phyloP scores from a whole-genome alignment of 2,797 vertebrate genomes.

The Poecilia wingei region DNA sequence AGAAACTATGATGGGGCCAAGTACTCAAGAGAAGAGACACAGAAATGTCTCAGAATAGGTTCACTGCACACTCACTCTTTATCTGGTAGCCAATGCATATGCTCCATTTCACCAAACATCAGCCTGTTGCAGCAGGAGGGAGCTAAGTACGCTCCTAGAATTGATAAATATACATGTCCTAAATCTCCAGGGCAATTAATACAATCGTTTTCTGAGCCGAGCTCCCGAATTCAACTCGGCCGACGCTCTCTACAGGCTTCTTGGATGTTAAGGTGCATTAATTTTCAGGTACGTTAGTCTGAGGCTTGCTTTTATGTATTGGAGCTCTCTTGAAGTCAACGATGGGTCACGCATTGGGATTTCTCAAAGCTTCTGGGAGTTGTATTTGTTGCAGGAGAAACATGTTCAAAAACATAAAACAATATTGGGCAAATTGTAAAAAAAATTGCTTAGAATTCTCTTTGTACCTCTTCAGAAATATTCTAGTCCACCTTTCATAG shows the following conservation, averaged over 20 bases:
- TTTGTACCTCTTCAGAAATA: background rate
- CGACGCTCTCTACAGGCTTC: slow-evolving; percentile 36
- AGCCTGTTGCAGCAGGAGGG: slow-evolving; percentile 56
- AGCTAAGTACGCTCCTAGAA: slow-evolving; percentile 26
- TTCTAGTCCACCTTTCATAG: background rate
- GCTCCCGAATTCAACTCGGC: slow-evolving; percentile 42
- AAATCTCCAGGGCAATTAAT: slow-evolving; percentile 68
- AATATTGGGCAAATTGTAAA: too few species aligned
- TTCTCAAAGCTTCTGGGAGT: slow-evolving; percentile 19
- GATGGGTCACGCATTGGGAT: slow-evolving; percentile 33
- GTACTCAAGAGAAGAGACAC: slow-evolving; percentile 37
- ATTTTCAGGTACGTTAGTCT: slow-evolving; percentile 53
- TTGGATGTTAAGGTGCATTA: slow-evolving; percentile 58
- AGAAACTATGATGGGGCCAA: slow-evolving; percentile 34
- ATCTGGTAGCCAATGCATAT: slow-evolving; percentile 59
- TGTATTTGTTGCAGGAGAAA: too few species aligned
- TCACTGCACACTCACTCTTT: slow-evolving; percentile 31
- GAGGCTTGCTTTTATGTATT: slow-evolving; percentile 55
- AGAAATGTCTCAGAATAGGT: slow-evolving; percentile 24
- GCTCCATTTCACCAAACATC: slow-evolving; percentile 49
- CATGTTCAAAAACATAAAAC: too few species aligned
- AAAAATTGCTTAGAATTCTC: background rate
- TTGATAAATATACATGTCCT: slow-evolving; percentile 72
- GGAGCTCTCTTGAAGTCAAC: slow-evolving; percentile 28
- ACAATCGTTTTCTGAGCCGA: slow-evolving; percentile 51